Evolutionary conservation across 1,140 invertebrate species (phyloP).

Genomic region (Tetramorium alpestre): DNA sequence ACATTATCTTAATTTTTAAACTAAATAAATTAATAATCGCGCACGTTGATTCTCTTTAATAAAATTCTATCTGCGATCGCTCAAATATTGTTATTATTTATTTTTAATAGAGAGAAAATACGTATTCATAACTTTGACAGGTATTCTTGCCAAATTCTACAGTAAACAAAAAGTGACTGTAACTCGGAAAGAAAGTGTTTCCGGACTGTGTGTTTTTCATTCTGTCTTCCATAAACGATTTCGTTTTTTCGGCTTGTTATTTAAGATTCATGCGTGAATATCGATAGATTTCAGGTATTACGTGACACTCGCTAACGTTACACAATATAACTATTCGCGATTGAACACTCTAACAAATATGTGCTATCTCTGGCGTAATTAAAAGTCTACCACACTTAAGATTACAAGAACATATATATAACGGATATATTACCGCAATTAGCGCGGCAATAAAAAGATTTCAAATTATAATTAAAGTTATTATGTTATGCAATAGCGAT

Average conservation of each 20-base stretch:
- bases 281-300: slow-evolving; percentile 2
- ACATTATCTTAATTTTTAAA: neutral
- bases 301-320: slow-evolving; percentile 19
- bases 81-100: neutral
- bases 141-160: neutral
- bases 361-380: slow-evolving; percentile 22
- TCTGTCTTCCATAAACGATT: slow-evolving; percentile 5
- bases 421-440: slow-evolving; percentile 45
- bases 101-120: neutral
- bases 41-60: neutral
- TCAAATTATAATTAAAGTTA: slow-evolving; percentile 43
- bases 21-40: neutral
- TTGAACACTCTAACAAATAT: neutral
- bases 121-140: neutral
- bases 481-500: slow-evolving; percentile 43
- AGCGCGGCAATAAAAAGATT: slow-evolving; percentile 48
- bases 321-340: slow-evolving; percentile 11
- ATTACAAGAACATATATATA: neutral
- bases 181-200: neutral
- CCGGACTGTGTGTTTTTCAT: neutral
- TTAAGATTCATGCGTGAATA: slow-evolving; percentile 20
- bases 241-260: slow-evolving; percentile 3
- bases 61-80: neutral
- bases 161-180: neutral
- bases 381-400: slow-evolving; percentile 56